phyloP scores from a whole-genome alignment of 1,140 invertebrate species.

The Battus philenor region DNA sequence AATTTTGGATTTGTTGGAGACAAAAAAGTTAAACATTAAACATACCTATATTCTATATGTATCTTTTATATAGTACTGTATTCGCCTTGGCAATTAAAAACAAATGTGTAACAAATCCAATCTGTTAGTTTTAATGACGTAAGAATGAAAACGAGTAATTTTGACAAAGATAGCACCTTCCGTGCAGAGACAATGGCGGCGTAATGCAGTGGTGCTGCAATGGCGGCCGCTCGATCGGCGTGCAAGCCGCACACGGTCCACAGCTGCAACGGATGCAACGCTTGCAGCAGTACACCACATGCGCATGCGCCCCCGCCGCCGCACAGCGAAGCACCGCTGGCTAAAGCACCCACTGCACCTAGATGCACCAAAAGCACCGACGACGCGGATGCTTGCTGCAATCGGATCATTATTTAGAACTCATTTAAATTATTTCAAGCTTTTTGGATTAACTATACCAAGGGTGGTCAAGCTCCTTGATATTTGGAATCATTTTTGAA shows the following conservation, averaged over 20 bases:
- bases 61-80: too few relatives aligned
- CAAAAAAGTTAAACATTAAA: too few relatives aligned
- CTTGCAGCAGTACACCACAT: conserved; percentile 80
- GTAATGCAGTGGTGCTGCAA: conserved; percentile 86
- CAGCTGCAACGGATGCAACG: conserved; percentile 84
- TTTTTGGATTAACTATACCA: too few relatives aligned
- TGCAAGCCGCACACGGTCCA: conserved; percentile 89
- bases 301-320: conserved; percentile 70
- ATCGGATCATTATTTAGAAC: conserved; percentile 3
- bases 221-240: conserved; percentile 87
- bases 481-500: too few relatives aligned
- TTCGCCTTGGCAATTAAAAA: too few relatives aligned
- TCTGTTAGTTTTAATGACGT: too few relatives aligned
- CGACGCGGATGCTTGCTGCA: conserved; percentile 80
- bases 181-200: conserved; percentile 82
- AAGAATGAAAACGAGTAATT: not conserved
- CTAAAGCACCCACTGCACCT: conserved; percentile 80
- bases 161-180: conserved; percentile 76
- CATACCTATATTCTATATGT: too few relatives aligned
- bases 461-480: too few relatives aligned
- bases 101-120: too few relatives aligned
- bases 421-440: too few relatives aligned
- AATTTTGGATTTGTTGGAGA: too few relatives aligned
- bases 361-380: conserved; percentile 84
- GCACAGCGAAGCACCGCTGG: conserved; percentile 78